Base-by-base conservation (phyloP, 2,888 invertebrate genomes). In the Tipula unca region DNA sequence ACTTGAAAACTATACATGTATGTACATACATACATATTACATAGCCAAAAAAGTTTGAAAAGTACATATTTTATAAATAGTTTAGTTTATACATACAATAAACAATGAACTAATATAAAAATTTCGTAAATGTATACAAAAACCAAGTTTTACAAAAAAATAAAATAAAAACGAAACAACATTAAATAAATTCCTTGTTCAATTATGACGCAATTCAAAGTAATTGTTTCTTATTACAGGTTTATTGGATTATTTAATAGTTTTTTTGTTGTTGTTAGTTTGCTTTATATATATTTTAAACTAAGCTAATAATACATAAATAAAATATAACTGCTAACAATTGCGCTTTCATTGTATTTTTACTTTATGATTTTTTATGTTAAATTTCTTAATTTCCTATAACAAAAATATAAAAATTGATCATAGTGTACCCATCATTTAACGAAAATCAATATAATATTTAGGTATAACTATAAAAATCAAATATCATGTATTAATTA, bases 181-280 rank as follows among this genome's bases (percentile, higher is more conserved):
- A 25, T 48, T 48, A 48, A 48, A 25, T 69, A 69, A 69, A 69
- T 69, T 69, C 69, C 69, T 69, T 25, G 69, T 69, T 69, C 69
- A 69, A 4, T 69, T 25, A 69, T 69, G 69, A 69, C 69, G 69
- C 69, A 69, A 69, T 25, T 10, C 69, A 25, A 69, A 2, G 69
- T 69, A 69, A 69, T 69, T 69, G 69, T 69, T 69, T 25, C 69
- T 69, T 69, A 69, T 69, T 69, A 69, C 69, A 69, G 69, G 69
- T 69, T 69, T 69, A 69, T 69, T 69, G 25, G 69, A 69, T 69
- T 69, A 69, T 69, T 69, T 25, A 69, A 69, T 25, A 69, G 48
- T 69, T 25, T 20, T 69, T 25, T 69, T 25, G 48, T 0, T 69
- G 69, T 69, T 69, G 69, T 25, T 69, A 69, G 25, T 69, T 69